A percentile compares a stretch with the other conserved stretches of the same genome.
phyloP scores from a whole-genome alignment of 92 coral and sea anemone species.

The Isaurus tuberculatus region DNA sequence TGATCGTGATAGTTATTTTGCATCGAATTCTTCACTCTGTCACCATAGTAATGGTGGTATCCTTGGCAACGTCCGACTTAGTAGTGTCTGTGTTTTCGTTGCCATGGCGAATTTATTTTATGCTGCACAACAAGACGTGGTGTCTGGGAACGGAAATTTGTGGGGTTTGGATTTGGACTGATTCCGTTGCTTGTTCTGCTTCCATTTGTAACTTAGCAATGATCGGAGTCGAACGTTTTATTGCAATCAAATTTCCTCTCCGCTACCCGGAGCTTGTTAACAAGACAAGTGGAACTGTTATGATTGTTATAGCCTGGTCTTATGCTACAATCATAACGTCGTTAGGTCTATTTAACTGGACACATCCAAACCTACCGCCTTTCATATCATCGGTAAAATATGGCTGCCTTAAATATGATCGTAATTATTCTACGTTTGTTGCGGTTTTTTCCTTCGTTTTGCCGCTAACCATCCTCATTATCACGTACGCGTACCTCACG shows the following conservation, averaged over 20 bases:
- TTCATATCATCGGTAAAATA: slow-evolving; percentile 42
- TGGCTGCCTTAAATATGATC: slow-evolving; percentile 72
- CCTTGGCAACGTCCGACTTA: slow-evolving; percentile 81
- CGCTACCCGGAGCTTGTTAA: slow-evolving; percentile 68
- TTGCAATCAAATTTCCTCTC: slow-evolving; percentile 77
- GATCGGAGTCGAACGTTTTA: slow-evolving; percentile 81
- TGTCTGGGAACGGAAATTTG: slow-evolving; percentile 66
- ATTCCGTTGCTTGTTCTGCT: slow-evolving; percentile 78
- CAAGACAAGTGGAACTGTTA: slow-evolving; percentile 58
- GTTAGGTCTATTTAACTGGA: slow-evolving; percentile 79
- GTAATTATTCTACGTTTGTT: slow-evolving; percentile 70
- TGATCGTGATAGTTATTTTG: slow-evolving; percentile 61
- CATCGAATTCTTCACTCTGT: slow-evolving; percentile 73
- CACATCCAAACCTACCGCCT: slow-evolving; percentile 50
- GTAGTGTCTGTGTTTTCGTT: slow-evolving; percentile 75
- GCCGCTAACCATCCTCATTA: slow-evolving; percentile 69
- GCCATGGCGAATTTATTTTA: slow-evolving; percentile 78
- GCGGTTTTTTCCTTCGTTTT: slow-evolving; percentile 72
- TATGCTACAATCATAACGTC: slow-evolving; percentile 74
- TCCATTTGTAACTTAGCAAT: slow-evolving; percentile 80
- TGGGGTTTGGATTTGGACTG: slow-evolving; percentile 86
- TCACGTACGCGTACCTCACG: slow-evolving; percentile 78
- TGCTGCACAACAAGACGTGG: slow-evolving; percentile 69
- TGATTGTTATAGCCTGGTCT: slow-evolving; percentile 70
- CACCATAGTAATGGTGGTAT: slow-evolving; percentile 74